These are phyloP conservation scores for Thymelicus sylvestris DNA, from an alignment of 2,888 invertebrate genomes.

Conservation along the genomic window DNA sequence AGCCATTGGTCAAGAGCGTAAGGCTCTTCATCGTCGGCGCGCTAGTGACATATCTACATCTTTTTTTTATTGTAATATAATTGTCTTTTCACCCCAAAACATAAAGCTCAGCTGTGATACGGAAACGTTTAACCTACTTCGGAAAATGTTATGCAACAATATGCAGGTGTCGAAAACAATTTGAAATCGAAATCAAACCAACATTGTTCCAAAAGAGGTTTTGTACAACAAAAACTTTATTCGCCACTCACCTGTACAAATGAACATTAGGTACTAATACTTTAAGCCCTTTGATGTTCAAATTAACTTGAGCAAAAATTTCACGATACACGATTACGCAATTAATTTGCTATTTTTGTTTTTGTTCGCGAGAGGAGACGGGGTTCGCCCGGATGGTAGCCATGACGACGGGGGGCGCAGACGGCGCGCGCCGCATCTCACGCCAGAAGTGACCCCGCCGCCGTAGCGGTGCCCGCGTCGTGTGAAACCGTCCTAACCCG, in stretches of 20 bases:
- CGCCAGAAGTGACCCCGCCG: conserved; percentile 76
- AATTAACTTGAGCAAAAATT: conserved; percentile 54
- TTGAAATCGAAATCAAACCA: neutral
- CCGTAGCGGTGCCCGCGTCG: conserved; percentile 70
- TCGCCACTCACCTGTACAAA: conserved; percentile 5
- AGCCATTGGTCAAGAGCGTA: no score
- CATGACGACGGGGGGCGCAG: conserved; percentile 75
- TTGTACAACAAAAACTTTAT: neutral
- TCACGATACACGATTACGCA: conserved; percentile 75
- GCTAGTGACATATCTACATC: no score
- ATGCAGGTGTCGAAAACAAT: conserved; percentile 19
- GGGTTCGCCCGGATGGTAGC: conserved; percentile 75
- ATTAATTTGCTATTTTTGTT: conserved; percentile 83
- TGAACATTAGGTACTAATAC: conserved; percentile 29
- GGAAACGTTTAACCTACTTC: conserved; percentile 42
- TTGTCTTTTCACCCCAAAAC: conserved; percentile 9
- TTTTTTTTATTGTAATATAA: no score
- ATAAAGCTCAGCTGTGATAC: conserved; percentile 43
- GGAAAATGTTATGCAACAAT: conserved; percentile 40
- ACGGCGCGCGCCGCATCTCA: conserved; percentile 78
- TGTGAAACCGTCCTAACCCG: conserved; percentile 54
- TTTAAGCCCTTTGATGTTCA: conserved; percentile 60
- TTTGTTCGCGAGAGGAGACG: conserved; percentile 69
- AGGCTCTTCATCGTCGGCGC: no score
- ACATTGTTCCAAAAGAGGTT: neutral